Percentiles rank a stretch among this genome's conserved stretches.
These are phyloP conservation scores for Zaprionus inermis DNA, from an alignment of 1,140 invertebrate species.

Conservation along the genomic window DNA sequence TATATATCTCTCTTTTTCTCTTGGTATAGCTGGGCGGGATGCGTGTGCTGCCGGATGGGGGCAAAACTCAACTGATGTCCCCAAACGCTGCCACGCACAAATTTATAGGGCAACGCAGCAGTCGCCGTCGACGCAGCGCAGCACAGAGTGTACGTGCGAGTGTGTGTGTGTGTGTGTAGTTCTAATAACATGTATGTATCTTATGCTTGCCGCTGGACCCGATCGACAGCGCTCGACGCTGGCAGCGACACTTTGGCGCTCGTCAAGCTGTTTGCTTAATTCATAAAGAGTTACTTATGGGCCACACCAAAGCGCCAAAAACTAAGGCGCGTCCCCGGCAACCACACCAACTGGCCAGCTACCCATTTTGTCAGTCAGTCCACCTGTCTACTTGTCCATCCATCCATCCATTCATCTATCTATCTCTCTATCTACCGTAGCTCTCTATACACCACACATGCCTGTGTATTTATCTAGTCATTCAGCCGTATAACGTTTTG, in stretches of 20 bases:
- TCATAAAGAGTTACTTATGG: slow-evolving; percentile 79
- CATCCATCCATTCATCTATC: slow-evolving; percentile 12
- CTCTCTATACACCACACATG: slow-evolving; percentile 1
- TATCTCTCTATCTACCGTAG: slow-evolving; percentile 4
- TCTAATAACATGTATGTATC: slow-evolving; percentile 60
- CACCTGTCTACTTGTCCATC: background rate
- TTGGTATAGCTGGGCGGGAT: slow-evolving; percentile 17
- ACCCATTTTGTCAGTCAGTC: slow-evolving; percentile 15
- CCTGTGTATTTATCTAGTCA: slow-evolving; percentile 11
- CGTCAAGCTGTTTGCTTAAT: slow-evolving; percentile 71
- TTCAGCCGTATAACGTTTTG: background rate
- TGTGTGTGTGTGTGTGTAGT: slow-evolving; percentile 48
- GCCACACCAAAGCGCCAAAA: slow-evolving; percentile 50
- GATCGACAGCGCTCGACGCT: background rate
- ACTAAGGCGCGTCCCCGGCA: slow-evolving; percentile 55
- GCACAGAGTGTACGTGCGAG: background rate
- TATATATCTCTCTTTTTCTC: background rate
- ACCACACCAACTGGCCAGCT: slow-evolving; percentile 6
- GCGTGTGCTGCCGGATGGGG: slow-evolving; percentile 48
- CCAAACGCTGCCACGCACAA: slow-evolving; percentile 61
- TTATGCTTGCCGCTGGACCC: slow-evolving; percentile 24
- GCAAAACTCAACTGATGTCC: slow-evolving; percentile 79
- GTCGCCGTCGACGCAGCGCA: slow-evolving; percentile 4
- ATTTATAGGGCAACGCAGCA: slow-evolving; percentile 71
- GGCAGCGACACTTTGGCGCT: slow-evolving; percentile 10